Evolutionary conservation across 2,797 vertebrate species (phyloP), one percentile per base, ranked within the genome.

Genomic region (Discoglossus pictus): DNA sequence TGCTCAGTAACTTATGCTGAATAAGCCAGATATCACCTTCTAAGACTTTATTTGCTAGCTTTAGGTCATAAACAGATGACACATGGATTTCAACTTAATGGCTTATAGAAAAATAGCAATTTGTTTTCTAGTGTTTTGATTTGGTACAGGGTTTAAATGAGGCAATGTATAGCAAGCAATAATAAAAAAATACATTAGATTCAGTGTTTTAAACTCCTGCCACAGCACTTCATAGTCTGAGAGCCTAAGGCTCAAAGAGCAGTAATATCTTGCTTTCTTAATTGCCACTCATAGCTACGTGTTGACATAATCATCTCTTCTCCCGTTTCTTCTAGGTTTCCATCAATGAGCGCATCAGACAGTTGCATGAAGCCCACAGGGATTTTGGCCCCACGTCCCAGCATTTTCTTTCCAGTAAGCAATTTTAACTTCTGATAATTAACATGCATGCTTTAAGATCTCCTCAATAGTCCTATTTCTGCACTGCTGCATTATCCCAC

Each of bases 351-450:
- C 93, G 95, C 72, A 87, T 98, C 76, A 92, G 92, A 78, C 94
- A 97, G 77, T 87, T 99, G 82, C 93, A 92, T 0, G 94, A 96
- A 58, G 93, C 93, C 79, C 93, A 97, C 72, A 89, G 88, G 68
- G 95, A 98, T 81, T 95, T 96, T 75, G 91, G 90, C 43, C 89
- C 90, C 2, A 87, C 88, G 48, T 91, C 92, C 61, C 92, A 92
- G 78, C 88, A 88, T 73, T 92, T 96, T 70, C 84, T 94, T 78
- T 92, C 92, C 46, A 92, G 97, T 98, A 84, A 94, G 93, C 60
- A 7, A 73, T 79, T 74, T 17, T 65, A 39, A 21, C 27, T 73
- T 78, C 78, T 65, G 50, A 65, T 70, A 52, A 61, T 70, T 48
- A 72, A 61, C 58, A 73, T 80, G 23, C 61, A 59, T 34, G 53